These are phyloP conservation scores for Rapana venosa DNA, from an alignment of 2,888 invertebrate genomes.

Conservation along the genomic window DNA sequence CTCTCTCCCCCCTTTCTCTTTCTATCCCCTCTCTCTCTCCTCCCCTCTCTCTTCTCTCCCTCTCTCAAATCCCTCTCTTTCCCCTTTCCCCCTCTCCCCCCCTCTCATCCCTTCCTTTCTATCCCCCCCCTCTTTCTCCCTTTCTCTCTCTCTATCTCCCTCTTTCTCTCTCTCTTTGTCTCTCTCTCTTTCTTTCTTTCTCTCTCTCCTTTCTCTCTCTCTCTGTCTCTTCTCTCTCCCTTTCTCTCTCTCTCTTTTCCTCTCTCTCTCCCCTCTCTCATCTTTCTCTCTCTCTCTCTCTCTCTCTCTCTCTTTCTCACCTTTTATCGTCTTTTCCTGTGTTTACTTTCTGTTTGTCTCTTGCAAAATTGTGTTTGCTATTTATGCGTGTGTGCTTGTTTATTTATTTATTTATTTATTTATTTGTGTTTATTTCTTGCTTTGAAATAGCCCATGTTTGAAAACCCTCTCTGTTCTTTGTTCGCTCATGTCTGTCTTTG, in stretches of 20 bases:
- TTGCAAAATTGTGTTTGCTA: not conserved
- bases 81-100: not conserved
- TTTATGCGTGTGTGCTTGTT: not conserved
- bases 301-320: not conserved
- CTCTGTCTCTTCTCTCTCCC: not conserved
- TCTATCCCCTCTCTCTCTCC: not conserved
- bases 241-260: not conserved
- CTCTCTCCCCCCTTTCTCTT: not conserved
- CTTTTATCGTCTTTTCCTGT: not conserved
- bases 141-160: not conserved
- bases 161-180: not conserved
- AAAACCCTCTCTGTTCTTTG: not conserved
- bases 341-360: not conserved
- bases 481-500: not conserved
- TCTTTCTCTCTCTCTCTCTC: not conserved
- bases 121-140: not conserved
- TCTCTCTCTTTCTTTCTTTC: conserved; percentile 2
- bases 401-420: not conserved
- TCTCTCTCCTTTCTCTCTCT: not conserved
- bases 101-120: not conserved
- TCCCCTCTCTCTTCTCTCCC: not conserved
- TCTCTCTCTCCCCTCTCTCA: not conserved
- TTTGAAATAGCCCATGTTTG: not conserved
- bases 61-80: not conserved
- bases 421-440: not conserved